phyloP scores from a whole-genome alignment of 1,140 invertebrate genomes.

The Conus betulinus region DNA sequence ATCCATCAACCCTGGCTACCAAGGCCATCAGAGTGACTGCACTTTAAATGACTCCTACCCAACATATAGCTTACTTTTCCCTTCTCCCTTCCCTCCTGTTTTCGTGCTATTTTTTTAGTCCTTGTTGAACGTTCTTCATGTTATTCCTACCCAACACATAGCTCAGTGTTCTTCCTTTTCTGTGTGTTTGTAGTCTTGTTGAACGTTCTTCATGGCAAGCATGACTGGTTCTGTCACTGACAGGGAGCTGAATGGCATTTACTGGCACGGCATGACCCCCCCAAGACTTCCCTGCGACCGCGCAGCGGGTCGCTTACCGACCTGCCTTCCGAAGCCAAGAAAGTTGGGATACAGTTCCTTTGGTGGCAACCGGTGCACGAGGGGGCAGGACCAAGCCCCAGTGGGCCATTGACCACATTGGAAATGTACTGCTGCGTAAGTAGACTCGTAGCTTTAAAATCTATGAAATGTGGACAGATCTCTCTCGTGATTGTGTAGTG shows the following conservation, averaged over 20 bases:
- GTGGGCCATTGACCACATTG: slow-evolving; percentile 77
- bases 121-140: neutral
- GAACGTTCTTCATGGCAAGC: neutral
- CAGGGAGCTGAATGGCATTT: slow-evolving; percentile 75
- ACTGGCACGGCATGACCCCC: slow-evolving; percentile 75
- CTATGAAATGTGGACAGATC: too few species aligned
- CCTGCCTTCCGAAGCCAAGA: slow-evolving; percentile 70
- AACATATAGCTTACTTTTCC: too few species aligned
- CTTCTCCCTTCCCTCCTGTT: too few species aligned
- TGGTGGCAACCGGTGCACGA: slow-evolving; percentile 78
- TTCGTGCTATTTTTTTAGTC: too few species aligned
- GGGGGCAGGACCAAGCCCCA: slow-evolving; percentile 75
- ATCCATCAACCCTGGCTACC: too few species aligned
- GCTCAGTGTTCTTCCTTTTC: neutral
- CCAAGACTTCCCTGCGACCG: slow-evolving; percentile 72
- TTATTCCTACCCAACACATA: neutral
- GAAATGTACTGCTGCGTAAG: slow-evolving; percentile 73
- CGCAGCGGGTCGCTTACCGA: slow-evolving; percentile 75
- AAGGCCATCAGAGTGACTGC: too few species aligned
- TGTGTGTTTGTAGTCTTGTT: neutral
- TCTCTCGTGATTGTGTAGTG: too few species aligned
- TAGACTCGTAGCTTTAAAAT: neutral
- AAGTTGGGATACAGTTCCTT: slow-evolving; percentile 73
- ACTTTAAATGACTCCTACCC: too few species aligned
- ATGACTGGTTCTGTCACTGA: slow-evolving; percentile 55